phyloP scores from a whole-genome alignment of 2,797 vertebrate species.

The Microcaecilia unicolor region DNA sequence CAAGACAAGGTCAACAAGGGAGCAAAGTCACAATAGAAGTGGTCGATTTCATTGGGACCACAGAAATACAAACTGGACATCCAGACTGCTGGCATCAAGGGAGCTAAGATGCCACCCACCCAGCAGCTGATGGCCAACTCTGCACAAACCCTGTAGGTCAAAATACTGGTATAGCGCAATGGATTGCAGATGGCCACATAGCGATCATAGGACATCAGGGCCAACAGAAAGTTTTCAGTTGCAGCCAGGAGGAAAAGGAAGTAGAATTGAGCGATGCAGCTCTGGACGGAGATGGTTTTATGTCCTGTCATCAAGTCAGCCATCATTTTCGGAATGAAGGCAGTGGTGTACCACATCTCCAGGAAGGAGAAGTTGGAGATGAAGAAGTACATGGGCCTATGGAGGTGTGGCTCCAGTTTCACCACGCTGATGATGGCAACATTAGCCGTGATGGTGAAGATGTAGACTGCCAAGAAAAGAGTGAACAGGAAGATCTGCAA shows the following conservation, averaged over 20 bases:
- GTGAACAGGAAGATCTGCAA: neutral
- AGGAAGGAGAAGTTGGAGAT: conserved; percentile 10
- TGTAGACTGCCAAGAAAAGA: neutral
- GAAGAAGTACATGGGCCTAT: conserved; percentile 8
- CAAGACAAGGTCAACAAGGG: conserved; percentile 3
- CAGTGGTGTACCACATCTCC: conserved; percentile 1
- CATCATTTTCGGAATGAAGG: conserved; percentile 1
- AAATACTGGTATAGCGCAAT: conserved; percentile 13
- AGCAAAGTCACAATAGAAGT: conserved; percentile 13
- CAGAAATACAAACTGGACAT: neutral
- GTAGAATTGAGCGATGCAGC: conserved; percentile 21
- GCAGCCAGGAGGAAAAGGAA: conserved; percentile 21
- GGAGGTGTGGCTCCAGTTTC: neutral
- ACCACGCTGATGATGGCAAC: neutral
- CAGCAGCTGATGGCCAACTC: neutral
- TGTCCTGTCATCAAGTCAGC: no score
- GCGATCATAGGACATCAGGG: conserved; percentile 27
- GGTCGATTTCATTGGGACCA: neutral
- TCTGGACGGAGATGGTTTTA: conserved; percentile 19
- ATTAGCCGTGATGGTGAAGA: neutral
- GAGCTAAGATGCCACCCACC: neutral
- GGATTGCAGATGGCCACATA: conserved; percentile 25
- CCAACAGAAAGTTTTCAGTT: conserved; percentile 24
- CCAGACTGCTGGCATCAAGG: neutral
- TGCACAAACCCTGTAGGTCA: neutral